Conservation (phyloP, 2,113 vertebrate species). For the Hirundichthys speculiger region DNA sequence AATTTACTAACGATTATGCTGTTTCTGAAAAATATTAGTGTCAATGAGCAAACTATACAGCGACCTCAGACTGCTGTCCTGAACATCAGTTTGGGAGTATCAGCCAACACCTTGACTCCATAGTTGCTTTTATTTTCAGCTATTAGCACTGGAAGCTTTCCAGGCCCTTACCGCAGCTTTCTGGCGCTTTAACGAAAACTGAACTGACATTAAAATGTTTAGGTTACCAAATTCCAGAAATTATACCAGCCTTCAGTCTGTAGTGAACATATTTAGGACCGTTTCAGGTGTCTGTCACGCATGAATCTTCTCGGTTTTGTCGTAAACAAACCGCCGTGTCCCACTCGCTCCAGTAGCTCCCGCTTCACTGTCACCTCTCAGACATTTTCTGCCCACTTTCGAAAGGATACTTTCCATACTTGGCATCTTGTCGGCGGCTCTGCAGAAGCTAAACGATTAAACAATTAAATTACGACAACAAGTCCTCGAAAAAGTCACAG, state of each 20-base stretch:
- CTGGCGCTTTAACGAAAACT: neutral
- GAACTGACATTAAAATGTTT: accelerated
- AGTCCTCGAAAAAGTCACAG: neutral
- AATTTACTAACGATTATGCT: no score
- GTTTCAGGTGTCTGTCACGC: neutral
- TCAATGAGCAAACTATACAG: no score
- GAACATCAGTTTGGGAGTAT: no score
- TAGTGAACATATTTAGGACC: accelerated
- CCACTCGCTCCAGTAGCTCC: neutral
- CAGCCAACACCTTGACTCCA: no score
- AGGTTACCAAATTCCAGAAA: accelerated
- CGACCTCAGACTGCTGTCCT: no score
- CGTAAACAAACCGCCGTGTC: slow-evolving; percentile 10
- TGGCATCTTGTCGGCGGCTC: slow-evolving; percentile 57
- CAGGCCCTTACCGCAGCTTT: neutral
- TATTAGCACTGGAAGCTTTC: no score
- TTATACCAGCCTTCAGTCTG: accelerated
- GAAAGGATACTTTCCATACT: slow-evolving; percentile 87
- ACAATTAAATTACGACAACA: neutral
- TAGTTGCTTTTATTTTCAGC: no score
- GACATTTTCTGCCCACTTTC: neutral
- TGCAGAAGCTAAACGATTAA: neutral
- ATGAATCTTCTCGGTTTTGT: neutral
- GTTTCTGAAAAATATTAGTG: no score
- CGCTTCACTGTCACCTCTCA: slow-evolving; percentile 4